These are phyloP conservation scores for Engystomops pustulosus DNA, from an alignment of 2,113 vertebrate species.

Conservation along the genomic window DNA sequence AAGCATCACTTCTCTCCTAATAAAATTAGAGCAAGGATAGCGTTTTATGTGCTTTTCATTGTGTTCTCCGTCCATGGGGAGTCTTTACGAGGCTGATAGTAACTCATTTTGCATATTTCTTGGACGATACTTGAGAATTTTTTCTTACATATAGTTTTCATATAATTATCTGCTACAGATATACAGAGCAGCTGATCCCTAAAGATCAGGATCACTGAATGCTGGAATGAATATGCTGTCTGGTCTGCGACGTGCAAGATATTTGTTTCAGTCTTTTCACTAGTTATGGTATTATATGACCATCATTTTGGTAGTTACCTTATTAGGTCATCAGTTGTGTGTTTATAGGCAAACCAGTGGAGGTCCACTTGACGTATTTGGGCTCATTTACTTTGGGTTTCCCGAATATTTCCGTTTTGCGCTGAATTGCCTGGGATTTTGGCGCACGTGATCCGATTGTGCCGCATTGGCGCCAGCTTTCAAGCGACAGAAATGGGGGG, in stretches of 20 bases:
- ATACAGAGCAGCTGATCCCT: constrained; percentile 11
- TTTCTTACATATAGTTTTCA: constrained; percentile 26
- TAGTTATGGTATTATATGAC: no score
- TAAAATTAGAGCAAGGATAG: constrained; percentile 54
- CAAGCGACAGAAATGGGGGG: no score
- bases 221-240: constrained; percentile 25
- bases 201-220: constrained; percentile 14
- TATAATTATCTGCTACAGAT: constrained; percentile 28
- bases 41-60: constrained; percentile 44
- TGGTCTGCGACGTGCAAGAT: not conserved
- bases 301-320: no score
- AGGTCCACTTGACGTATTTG: no score
- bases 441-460: no score
- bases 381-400: no score
- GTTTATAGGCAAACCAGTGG: no score
- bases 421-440: no score
- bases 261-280: not conserved
- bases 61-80: constrained; percentile 29
- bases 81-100: constrained; percentile 33
- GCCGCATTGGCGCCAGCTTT: no score
- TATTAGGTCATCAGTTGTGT: no score
- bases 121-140: constrained; percentile 15
- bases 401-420: no score
- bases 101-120: constrained; percentile 49
- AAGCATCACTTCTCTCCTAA: constrained; percentile 53